Conservation (phyloP, 2,797 vertebrate genomes). For the Cheirogaleus major region DNA sequence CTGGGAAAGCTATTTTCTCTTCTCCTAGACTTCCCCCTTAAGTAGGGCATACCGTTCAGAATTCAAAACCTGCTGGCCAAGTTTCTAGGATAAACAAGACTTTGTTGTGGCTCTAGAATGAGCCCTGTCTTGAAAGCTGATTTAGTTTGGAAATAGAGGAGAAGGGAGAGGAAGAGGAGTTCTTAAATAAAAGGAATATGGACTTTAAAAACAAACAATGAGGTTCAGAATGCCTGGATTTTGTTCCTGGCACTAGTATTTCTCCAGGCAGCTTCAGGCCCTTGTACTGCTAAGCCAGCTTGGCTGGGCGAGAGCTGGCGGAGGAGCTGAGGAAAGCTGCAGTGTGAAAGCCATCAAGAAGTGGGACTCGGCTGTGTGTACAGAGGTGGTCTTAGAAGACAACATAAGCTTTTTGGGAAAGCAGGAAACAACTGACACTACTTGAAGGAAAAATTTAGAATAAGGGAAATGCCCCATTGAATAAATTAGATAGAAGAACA, state of each 20-base stretch:
- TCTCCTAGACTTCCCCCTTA: background rate
- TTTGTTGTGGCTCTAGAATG: background rate
- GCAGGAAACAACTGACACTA: background rate
- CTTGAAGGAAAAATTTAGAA: background rate
- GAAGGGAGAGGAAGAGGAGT: background rate
- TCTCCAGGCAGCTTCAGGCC: background rate
- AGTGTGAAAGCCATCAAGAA: background rate
- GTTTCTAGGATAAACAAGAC: constrained; percentile 45
- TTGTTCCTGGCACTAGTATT: background rate
- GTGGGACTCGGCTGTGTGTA: background rate
- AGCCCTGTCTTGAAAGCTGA: background rate
- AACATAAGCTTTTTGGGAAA: background rate
- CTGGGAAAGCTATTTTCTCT: constrained; percentile 63
- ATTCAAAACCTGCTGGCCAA: background rate
- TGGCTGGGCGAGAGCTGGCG: background rate
- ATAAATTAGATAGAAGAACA: background rate
- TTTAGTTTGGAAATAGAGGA: constrained; percentile 21
- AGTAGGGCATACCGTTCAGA: constrained; percentile 38
- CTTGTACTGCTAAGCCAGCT: background rate
- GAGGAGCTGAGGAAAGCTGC: background rate
- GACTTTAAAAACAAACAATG: background rate
- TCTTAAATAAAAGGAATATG: background rate
- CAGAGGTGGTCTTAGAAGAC: background rate
- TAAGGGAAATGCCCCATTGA: background rate
- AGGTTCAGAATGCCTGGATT: background rate